These are phyloP conservation scores for Gymnorhina tibicen DNA, from an alignment of 2,113 vertebrate species.

Conservation along the genomic window DNA sequence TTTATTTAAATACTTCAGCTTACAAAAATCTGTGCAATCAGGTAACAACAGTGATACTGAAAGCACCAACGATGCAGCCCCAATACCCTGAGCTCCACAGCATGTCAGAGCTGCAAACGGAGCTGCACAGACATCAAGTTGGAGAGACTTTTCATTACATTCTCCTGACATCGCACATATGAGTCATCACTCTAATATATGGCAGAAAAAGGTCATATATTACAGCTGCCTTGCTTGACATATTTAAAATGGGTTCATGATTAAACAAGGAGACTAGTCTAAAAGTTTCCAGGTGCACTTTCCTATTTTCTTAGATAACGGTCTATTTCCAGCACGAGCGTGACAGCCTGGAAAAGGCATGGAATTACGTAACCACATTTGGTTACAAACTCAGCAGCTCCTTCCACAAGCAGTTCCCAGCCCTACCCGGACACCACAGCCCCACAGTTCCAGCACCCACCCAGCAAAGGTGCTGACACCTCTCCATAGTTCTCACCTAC, in stretches of 20 bases:
- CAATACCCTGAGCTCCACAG: background rate
- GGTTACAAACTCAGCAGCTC: background rate
- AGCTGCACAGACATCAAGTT: background rate
- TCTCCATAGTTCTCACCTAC: background rate
- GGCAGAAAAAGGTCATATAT: conserved; percentile 39
- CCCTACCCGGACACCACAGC: background rate
- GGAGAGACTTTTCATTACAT: conserved; percentile 1
- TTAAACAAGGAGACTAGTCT: conserved; percentile 30
- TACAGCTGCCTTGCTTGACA: conserved; percentile 36
- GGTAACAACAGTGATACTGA: background rate
- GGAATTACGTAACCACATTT: background rate
- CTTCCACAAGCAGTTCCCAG: background rate
- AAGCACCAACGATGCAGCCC: background rate
- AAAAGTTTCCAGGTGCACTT: conserved; percentile 60
- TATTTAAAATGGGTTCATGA: conserved; percentile 2
- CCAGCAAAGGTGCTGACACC: background rate
- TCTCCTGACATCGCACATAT: background rate
- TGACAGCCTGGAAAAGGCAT: background rate
- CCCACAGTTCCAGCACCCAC: background rate
- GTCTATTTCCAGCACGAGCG: background rate
- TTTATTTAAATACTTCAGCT: background rate
- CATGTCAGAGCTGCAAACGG: background rate
- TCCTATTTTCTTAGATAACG: conserved; percentile 29
- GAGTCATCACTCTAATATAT: conserved; percentile 29
- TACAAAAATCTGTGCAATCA: background rate